phyloP scores from a whole-genome alignment of 2,888 invertebrate genomes.

The Balanococcus diminutus region DNA sequence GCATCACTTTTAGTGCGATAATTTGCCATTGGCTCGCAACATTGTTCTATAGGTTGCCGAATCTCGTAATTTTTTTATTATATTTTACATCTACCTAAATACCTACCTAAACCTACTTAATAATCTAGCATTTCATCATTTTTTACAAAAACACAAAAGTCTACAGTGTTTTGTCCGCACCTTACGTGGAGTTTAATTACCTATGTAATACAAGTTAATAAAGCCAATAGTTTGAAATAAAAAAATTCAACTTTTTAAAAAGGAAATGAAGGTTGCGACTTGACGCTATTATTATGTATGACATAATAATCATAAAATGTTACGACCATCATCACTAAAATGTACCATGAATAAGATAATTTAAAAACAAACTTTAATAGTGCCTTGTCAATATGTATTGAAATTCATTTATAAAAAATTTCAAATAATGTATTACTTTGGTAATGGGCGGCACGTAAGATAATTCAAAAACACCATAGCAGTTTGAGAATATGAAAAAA shows the following conservation, averaged over 20 bases:
- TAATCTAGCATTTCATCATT: not conserved
- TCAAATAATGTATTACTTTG: not conserved
- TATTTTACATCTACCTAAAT: not conserved
- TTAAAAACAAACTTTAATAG: slow-evolving; percentile 34
- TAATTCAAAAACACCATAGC: not conserved
- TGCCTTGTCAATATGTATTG: slow-evolving; percentile 20
- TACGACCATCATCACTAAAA: slow-evolving; percentile 29
- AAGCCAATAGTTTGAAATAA: slow-evolving; percentile 13
- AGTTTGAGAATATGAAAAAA: not conserved
- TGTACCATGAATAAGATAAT: slow-evolving; percentile 25
- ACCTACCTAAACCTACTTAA: no score
- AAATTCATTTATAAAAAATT: slow-evolving; percentile 27
- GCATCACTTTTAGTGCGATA: not conserved
- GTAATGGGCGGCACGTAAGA: not conserved
- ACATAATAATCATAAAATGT: slow-evolving; percentile 40
- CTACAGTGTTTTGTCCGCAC: slow-evolving; percentile 11
- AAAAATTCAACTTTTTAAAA: slow-evolving; percentile 33
- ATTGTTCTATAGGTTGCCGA: not conserved
- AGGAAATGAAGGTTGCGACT: slow-evolving; percentile 31
- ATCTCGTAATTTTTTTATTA: slow-evolving; percentile 17
- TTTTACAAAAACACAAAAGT: not conserved
- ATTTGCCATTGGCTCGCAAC: slow-evolving; percentile 5
- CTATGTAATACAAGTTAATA: slow-evolving; percentile 24
- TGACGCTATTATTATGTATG: slow-evolving; percentile 39
- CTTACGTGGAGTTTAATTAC: slow-evolving; percentile 36